phyloP scores from a whole-genome alignment of 2,113 vertebrate genomes.

The Trematomus loennbergii region DNA sequence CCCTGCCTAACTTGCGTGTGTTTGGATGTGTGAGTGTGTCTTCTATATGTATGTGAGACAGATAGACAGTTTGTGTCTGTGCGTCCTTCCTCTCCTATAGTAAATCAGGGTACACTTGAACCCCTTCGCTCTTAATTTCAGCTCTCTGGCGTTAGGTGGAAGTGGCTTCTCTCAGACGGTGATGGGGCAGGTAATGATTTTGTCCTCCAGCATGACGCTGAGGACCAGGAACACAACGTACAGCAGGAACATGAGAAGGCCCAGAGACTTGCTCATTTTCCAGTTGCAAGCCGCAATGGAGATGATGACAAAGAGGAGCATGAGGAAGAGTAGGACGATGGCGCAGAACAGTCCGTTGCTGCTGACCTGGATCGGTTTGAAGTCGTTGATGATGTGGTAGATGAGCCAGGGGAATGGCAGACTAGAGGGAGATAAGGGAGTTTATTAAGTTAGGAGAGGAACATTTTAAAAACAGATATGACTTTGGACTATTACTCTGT shows the following conservation, averaged over 20 bases:
- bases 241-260: conserved; percentile 82
- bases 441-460: neutral
- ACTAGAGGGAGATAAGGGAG: conserved; percentile 48
- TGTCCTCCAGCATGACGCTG: conserved; percentile 87
- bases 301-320: conserved; percentile 85
- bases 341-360: conserved; percentile 86
- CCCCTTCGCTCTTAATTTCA: neutral
- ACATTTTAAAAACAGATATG: neutral
- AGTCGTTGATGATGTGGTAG: conserved; percentile 73
- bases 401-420: conserved; percentile 84
- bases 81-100: conserved; percentile 10
- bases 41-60: conserved; percentile 33
- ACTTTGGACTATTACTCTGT: neutral
- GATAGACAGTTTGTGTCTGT: conserved; percentile 27
- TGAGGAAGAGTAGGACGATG: conserved; percentile 86
- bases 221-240: conserved; percentile 85
- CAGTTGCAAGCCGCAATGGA: conserved; percentile 84
- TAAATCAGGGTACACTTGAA: conserved; percentile 13
- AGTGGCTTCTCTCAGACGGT: conserved; percentile 66
- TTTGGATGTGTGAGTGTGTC: conserved; percentile 3
- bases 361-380: conserved; percentile 80
- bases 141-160: neutral
- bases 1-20: conserved; percentile 17
- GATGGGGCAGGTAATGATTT: conserved; percentile 79
- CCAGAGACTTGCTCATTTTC: conserved; percentile 84